Evolutionary conservation across 2,113 vertebrate genomes (phyloP), one percentile per base, ranked within the genome.

Genomic region (Sprattus sprattus): DNA sequence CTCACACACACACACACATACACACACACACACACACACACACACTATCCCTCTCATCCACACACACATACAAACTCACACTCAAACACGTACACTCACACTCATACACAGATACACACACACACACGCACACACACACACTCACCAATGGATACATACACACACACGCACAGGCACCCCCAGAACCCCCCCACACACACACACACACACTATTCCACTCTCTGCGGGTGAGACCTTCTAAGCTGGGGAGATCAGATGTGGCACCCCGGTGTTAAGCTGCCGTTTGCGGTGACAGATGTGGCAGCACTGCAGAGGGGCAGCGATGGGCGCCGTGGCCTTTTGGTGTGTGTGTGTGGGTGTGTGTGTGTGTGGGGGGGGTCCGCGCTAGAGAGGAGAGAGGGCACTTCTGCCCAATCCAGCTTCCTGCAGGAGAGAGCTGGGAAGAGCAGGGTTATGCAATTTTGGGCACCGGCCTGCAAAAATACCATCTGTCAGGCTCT

Each of bases 371-470:
- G 75, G 49, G 15, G 39, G 1, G 39, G 39, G 39, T n/a, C n/a
- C n/a, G n/a, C n/a, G n/a, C n/a, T n/a, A 39, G 39, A 39, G 39
- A 39, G 39, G 32, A 22, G 81, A 83, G 86, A 83, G 81, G 81
- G 85, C 81, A 82, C 82, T 25, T 11, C 49, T 85, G 85, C 86
- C 85, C 82, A 91, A 92, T 91, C 90, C 89, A 92, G 87, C 89
- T 90, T 88, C 92, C 52, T 18, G 52, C 52, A 54, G 15, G 52
- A 18, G 52, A 54, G 52, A 16, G 52, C 90, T 15, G 86, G 92
- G 90, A 90, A 90, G 89, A 90, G 90, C 86, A 88, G 92, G 87
- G 10, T 84, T 89, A 85, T 92, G 90, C 91, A 91, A 91, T 93
- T 92, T 11, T 90, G 78, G 82, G 85, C 89, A 92, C 92, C 87